These are phyloP conservation scores for Tupaia chinensis DNA, from an alignment of 2,113 vertebrate genomes.

Conservation along the genomic window DNA sequence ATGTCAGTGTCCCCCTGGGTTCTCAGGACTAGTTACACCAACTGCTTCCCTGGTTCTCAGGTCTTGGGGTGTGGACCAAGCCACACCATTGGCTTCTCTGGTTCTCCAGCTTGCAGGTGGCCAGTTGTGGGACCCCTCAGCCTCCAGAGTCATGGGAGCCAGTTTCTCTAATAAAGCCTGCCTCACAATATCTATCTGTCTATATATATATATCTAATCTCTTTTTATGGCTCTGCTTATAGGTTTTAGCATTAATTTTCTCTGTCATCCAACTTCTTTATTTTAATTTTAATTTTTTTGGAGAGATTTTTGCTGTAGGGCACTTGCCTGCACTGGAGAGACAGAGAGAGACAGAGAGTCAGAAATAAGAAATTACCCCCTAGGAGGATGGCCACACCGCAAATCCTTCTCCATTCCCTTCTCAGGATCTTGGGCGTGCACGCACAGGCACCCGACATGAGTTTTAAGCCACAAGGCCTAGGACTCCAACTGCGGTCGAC, in stretches of 20 bases:
- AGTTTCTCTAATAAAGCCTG: background rate
- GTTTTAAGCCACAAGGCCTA: no score
- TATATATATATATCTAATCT: background rate
- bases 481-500: no score
- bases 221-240: background rate
- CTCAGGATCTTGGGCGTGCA: no score
- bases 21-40: background rate
- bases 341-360: no score
- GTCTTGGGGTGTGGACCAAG: background rate
- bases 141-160: background rate
- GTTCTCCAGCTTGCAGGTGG: background rate
- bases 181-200: background rate
- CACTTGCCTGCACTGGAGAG: no score
- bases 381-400: no score
- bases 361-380: no score
- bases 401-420: no score
- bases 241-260: background rate
- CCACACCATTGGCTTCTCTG: background rate
- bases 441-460: no score
- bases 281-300: background rate
- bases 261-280: background rate
- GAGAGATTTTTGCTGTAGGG: no score
- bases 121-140: no score
- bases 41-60: background rate
- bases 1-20: no score